These are phyloP conservation scores for Laspeyria flexula DNA, from an alignment of 2,888 invertebrate genomes.

Conservation along the genomic window DNA sequence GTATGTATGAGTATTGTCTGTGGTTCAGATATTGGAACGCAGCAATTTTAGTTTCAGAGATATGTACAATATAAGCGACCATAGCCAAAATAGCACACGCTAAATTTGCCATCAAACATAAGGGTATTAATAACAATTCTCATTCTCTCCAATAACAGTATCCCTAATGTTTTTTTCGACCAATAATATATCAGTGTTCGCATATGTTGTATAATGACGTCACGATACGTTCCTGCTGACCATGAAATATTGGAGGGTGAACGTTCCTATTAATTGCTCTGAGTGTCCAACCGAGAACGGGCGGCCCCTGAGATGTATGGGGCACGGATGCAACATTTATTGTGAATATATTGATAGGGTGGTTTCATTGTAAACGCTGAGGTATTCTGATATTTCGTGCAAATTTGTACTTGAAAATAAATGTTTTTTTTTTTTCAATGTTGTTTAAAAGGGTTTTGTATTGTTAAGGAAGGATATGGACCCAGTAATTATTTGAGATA, in stretches of 20 bases:
- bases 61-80: too few relatives aligned
- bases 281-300: constrained; percentile 26
- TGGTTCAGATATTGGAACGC: too few relatives aligned
- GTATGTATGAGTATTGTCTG: too few relatives aligned
- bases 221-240: constrained; percentile 45
- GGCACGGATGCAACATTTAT: constrained; percentile 4
- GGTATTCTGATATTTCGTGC: too few relatives aligned
- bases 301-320: constrained; percentile 17
- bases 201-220: constrained; percentile 45
- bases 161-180: constrained; percentile 19
- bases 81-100: too few relatives aligned
- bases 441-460: too few relatives aligned
- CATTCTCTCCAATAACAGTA: constrained; percentile 6
- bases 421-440: too few relatives aligned
- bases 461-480: too few relatives aligned
- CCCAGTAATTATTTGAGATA: too few relatives aligned
- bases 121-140: constrained; percentile 1
- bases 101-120: neutral
- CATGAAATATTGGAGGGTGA: constrained; percentile 58
- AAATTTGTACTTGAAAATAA: too few relatives aligned
- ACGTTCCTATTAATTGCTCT: constrained; percentile 46
- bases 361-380: constrained; percentile 2
- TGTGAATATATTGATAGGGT: constrained; percentile 10
- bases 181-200: constrained; percentile 37
- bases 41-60: too few relatives aligned